A percentile compares a stretch with the other conserved stretches of the same genome.
phyloP scores from a whole-genome alignment of 2,113 vertebrate genomes.

The Colossoma macropomum region DNA sequence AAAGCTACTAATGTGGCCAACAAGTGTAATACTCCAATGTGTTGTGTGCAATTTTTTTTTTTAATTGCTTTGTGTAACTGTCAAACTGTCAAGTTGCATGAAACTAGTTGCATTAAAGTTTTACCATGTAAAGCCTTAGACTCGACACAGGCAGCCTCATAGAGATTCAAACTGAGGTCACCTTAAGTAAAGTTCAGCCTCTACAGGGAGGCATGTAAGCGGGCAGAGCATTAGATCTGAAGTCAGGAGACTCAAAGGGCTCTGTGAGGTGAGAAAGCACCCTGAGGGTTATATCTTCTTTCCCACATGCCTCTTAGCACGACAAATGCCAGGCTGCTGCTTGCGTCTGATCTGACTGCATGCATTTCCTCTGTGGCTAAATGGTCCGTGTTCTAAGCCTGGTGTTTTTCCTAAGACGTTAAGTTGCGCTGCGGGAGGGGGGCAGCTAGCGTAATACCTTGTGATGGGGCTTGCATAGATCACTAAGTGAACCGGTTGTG shows the following conservation, averaged over 20 bases:
- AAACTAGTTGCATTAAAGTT: too few relatives aligned
- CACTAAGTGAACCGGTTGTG: background rate
- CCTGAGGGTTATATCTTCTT: background rate
- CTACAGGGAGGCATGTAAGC: too few relatives aligned
- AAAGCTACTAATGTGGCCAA: too few relatives aligned
- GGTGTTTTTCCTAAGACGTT: background rate
- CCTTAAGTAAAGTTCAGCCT: background rate
- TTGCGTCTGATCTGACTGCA: background rate
- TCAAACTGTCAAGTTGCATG: too few relatives aligned
- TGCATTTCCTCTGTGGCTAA: background rate
- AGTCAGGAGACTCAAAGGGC: background rate
- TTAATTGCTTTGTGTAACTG: too few relatives aligned
- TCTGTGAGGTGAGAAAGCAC: background rate
- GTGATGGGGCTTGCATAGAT: conserved; percentile 3
- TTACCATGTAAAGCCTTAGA: too few relatives aligned
- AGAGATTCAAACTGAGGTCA: background rate
- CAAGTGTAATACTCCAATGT: too few relatives aligned
- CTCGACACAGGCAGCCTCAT: background rate
- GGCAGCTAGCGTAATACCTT: background rate
- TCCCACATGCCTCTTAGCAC: background rate
- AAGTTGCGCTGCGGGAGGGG: background rate
- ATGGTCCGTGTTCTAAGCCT: background rate
- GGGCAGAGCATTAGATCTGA: background rate
- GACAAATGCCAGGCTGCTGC: background rate
- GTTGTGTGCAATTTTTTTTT: too few relatives aligned